phyloP scores from a whole-genome alignment of 92 coral and sea anemone genomes.

The Meandrina meandrites region DNA sequence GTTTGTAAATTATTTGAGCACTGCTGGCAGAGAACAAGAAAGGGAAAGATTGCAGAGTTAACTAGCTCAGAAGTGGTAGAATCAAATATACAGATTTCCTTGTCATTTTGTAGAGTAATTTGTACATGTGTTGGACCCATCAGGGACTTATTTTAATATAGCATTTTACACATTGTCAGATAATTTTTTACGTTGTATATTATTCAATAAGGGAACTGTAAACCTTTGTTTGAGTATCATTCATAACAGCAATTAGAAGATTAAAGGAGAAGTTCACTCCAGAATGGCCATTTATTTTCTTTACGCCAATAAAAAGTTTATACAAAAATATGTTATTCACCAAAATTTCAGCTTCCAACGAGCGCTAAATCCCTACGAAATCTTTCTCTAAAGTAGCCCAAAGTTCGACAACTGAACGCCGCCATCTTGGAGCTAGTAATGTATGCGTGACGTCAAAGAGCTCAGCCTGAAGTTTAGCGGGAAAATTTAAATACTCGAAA shows the following conservation, averaged over 20 bases:
- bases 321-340: too few species aligned
- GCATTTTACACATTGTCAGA: background rate
- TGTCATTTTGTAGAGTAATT: background rate
- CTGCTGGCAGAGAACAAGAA: slow-evolving; percentile 25
- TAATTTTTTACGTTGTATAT: slow-evolving; percentile 7
- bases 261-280: too few species aligned
- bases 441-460: too few species aligned
- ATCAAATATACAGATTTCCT: background rate
- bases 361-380: too few species aligned
- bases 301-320: too few species aligned
- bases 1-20: slow-evolving; percentile 40
- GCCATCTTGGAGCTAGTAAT: too few species aligned
- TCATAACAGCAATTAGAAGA: background rate
- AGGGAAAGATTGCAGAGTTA: background rate
- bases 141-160: background rate
- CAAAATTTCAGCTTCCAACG: too few species aligned
- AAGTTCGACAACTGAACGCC: too few species aligned
- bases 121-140: slow-evolving; percentile 2
- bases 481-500: too few species aligned
- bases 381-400: too few species aligned
- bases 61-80: background rate
- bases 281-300: too few species aligned
- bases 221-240: background rate
- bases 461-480: too few species aligned
- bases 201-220: background rate